Base-by-base conservation (phyloP, 35 echinoderm and acorn worm species). In the Apostichopus californicus region DNA sequence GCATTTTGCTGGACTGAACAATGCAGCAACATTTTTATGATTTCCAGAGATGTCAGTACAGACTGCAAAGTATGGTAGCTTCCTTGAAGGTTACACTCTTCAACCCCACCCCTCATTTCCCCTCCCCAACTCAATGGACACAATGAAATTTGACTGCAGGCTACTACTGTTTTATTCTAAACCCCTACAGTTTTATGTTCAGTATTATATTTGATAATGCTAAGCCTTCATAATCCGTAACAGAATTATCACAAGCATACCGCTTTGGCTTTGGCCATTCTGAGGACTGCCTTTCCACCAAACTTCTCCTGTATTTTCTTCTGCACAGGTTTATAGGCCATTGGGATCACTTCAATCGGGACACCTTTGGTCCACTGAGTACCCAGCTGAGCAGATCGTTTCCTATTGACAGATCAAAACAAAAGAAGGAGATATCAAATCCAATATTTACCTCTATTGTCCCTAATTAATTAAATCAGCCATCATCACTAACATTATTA, bases 281-380 rank as follows among this genome's bases (percentile, higher is more conserved):
- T 91, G 15, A 99, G 92, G 87, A 91, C 93, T 55, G 97, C 93
- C 24, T 87, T 55, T 25, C 94, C 94, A 17, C 96, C 96, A 94
- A 94, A 94, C 90, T 90, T 87, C 11, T 81, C 52, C 21, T 87
- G 75, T 9, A 99, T 88, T 22, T 90, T 91, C 61, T 54, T 93
- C 77, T 94, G 92, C 57, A 99, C 90, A 56, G 97, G 95, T 59
- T 86, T 93, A 77, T 99, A 99, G 25, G 97, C 97, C 93, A 99
- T 94, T 6, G 97, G 95, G 75, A 99, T 99, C 21, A 99, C 97
- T 79, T 96, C 97, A 18, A 99, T 95, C n/a, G 97, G 97, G 83
- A 99, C 55, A 11, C 97, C 97, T 79, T 96, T 96, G 5, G 79
- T 93, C 93, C 95, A 99, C 54, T 95, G 92, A 55, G 94, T 91